Conservation (phyloP, 2,797 vertebrate genomes). For the Chaunax sp. region DNA sequence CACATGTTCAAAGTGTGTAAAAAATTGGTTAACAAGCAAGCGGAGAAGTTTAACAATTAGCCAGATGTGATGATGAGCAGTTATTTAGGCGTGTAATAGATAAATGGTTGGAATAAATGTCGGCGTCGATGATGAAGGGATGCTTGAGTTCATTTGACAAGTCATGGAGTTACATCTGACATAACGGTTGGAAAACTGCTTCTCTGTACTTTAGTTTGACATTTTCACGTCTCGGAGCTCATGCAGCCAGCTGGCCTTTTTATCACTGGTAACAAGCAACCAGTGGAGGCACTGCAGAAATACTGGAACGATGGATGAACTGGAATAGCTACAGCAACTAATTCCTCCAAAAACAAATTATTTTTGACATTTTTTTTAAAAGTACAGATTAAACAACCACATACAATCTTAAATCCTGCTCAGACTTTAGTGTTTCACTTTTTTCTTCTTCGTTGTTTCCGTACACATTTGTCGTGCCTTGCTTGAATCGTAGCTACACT, state of each 20-base stretch:
- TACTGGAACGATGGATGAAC: background rate
- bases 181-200: too few relatives aligned
- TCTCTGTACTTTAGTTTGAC: background rate
- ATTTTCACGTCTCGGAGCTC: background rate
- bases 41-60: background rate
- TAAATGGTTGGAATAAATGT: background rate
- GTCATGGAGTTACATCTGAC: background rate
- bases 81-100: background rate
- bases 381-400: background rate
- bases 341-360: too few relatives aligned
- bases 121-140: background rate
- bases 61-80: background rate
- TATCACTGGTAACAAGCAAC: background rate
- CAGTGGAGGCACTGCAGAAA: background rate
- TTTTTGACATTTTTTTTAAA: too few relatives aligned
- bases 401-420: too few relatives aligned
- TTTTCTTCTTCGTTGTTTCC: too few relatives aligned
- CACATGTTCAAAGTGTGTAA: background rate
- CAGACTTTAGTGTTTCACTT: too few relatives aligned
- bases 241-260: too few relatives aligned
- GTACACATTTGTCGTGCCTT: too few relatives aligned
- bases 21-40: background rate
- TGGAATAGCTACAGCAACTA: background rate
- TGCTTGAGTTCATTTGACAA: background rate
- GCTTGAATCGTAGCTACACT: too few relatives aligned